Base-by-base conservation (phyloP, 2,888 invertebrate genomes). In the Chrysolina haemoptera region DNA sequence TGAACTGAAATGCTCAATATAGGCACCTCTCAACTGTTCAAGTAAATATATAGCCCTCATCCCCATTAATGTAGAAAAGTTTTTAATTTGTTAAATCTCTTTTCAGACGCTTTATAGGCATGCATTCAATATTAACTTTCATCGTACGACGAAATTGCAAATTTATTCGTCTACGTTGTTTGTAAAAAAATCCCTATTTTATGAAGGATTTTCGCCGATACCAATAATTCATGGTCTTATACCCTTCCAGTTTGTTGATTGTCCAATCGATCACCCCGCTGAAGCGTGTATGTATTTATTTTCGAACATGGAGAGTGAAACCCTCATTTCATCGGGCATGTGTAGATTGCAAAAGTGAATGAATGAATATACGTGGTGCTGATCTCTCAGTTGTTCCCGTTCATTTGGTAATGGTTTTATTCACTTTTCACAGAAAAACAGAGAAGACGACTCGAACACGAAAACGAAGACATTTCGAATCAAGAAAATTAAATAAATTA, bases 161-260 rank as follows among this genome's bases (percentile, higher is more conserved):
- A 53, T 53, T 53, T 53, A 53, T 53, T 53, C 12, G 53, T 53
- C 53, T 53, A 12, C 53, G 53, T 20, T 20, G 53, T 53, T 53
- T 18, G 12, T 20, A 20, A 53, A 53, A 35, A 53, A 53, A 53
- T 53, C 53, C 53, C 53, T 20, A 53, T 12, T 53, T 53, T 53
- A 53, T 53, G 53, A 53, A 53, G 53, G 53, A 53, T 53, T 22
- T 11, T 20, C 11, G 53, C 18, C 11, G 18, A 48, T 48, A 16
- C 48, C 48, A 48, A 53, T 53, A 53, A 53, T 53, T 53, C 20
- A 53, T 18, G 53, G 11, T 43, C 11, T 43, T 43, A 43, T 43
- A 11, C 43, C 12, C 53, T 53, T 53, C 12, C 53, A 53, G 53
- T 53, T 53, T 53, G 53, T 53, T 53, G 53, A 53, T 22, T 20